phyloP scores from a whole-genome alignment of 2,888 invertebrate species.

The Halictus quadricinctus region DNA sequence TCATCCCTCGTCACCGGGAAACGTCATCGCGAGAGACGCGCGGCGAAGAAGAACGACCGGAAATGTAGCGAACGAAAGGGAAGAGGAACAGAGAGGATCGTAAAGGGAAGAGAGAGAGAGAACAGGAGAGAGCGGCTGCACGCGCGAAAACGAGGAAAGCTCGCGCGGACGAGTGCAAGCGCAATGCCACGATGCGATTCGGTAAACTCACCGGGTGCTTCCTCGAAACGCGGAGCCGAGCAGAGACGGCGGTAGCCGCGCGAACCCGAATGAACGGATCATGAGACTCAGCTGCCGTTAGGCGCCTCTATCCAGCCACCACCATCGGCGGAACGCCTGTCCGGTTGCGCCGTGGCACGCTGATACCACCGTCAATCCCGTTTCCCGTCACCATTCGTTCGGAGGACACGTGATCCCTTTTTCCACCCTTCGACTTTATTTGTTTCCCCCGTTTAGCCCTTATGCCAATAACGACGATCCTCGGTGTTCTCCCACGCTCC shows the following conservation, averaged over 20 bases:
- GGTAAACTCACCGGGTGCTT: conserved; percentile 50
- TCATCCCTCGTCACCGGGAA: background rate
- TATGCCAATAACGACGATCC: background rate
- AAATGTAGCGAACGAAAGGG: background rate
- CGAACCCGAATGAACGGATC: conserved; percentile 67
- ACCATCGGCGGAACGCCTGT: conserved; percentile 53
- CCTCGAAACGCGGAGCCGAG: conserved; percentile 59
- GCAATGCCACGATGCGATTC: conserved; percentile 56
- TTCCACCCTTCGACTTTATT: background rate
- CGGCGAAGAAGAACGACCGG: background rate
- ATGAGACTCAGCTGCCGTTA: conserved; percentile 63
- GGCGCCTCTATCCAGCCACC: conserved; percentile 51
- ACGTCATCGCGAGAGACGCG: background rate
- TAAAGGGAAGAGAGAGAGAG: background rate
- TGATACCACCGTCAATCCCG: conserved; percentile 27
- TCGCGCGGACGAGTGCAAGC: conserved; percentile 56
- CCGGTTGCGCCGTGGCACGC: conserved; percentile 61
- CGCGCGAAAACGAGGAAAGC: conserved; percentile 36
- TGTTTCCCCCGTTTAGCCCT: background rate
- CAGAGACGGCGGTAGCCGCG: conserved; percentile 62
- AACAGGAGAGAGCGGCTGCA: background rate
- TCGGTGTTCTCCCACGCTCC: background rate
- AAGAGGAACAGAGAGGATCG: background rate
- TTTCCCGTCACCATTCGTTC: conserved; percentile 2
- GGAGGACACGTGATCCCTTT: background rate